phyloP scores from a whole-genome alignment of 2,888 invertebrate species.

The Dasysyrphus albostriatus region DNA sequence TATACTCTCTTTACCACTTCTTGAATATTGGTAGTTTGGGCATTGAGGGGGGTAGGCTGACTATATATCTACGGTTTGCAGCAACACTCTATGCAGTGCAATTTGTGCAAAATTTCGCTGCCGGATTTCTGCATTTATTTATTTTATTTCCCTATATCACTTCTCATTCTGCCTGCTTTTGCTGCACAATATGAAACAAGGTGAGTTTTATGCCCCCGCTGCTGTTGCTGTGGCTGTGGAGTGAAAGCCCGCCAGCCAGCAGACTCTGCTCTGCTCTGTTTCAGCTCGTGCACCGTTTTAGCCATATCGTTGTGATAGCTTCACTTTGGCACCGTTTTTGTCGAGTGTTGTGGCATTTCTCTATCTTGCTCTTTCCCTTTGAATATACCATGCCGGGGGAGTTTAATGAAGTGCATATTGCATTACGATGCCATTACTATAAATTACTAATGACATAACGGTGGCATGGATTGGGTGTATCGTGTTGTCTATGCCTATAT shows the following conservation, averaged over 20 bases:
- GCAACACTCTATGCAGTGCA: constrained; percentile 38
- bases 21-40: constrained; percentile 23
- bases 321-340: constrained; percentile 53
- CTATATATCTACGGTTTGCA: constrained; percentile 13
- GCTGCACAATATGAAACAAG: constrained; percentile 18
- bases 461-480: constrained; percentile 58
- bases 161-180: background rate
- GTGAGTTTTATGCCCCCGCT: constrained; percentile 23
- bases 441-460: constrained; percentile 75
- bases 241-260: constrained; percentile 16
- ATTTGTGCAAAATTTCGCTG: constrained; percentile 71
- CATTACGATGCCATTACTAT: constrained; percentile 76
- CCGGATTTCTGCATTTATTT: constrained; percentile 75
- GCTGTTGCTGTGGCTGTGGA: background rate
- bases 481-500: constrained; percentile 38
- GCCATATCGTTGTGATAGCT: constrained; percentile 61
- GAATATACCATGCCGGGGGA: constrained; percentile 42
- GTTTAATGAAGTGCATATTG: constrained; percentile 76
- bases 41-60: background rate
- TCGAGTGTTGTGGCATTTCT: constrained; percentile 14
- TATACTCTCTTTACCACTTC: constrained; percentile 38
- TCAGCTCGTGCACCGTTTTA: constrained; percentile 31
- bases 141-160: constrained; percentile 62
- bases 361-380: background rate
- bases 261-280: constrained; percentile 16